These are phyloP conservation scores for Chloroceryle inda DNA, from an alignment of 2,797 vertebrate genomes.

Conservation along the genomic window DNA sequence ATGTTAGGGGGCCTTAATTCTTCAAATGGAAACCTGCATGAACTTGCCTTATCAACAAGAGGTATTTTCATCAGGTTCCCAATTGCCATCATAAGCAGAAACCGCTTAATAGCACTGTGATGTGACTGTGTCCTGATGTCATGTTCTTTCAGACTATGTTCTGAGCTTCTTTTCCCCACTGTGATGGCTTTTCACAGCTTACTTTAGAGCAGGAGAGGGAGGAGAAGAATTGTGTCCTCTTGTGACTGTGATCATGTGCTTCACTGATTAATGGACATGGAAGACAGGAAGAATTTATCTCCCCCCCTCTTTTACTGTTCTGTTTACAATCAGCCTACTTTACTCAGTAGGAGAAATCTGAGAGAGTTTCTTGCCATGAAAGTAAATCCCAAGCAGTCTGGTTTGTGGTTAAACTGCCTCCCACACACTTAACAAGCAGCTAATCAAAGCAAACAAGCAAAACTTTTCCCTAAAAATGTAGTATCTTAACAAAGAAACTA, in stretches of 20 bases:
- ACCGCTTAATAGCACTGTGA: fast-evolving
- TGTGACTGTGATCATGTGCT: not conserved
- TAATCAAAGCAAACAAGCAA: not conserved
- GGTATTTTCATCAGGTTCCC: not conserved
- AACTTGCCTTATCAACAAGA: not conserved
- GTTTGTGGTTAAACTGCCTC: constrained; percentile 40
- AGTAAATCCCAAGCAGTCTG: not conserved
- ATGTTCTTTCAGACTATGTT: not conserved
- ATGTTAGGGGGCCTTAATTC: not conserved
- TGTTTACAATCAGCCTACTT: constrained; percentile 8
- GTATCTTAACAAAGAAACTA: not conserved
- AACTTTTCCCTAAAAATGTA: not conserved
- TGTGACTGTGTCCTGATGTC: not conserved
- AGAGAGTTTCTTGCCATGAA: not conserved
- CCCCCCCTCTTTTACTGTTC: not conserved
- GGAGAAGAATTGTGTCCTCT: not conserved
- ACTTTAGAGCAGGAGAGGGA: not conserved
- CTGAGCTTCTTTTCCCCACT: not conserved
- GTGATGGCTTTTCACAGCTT: not conserved
- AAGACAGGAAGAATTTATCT: not conserved
- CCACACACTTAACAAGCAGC: not conserved
- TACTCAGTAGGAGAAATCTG: not conserved
- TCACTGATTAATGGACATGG: fast-evolving
- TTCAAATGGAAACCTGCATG: not conserved
- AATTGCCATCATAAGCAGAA: not conserved